Base-by-base conservation (phyloP, 64 coral and sea anemone genomes). In the Porites lutea region DNA sequence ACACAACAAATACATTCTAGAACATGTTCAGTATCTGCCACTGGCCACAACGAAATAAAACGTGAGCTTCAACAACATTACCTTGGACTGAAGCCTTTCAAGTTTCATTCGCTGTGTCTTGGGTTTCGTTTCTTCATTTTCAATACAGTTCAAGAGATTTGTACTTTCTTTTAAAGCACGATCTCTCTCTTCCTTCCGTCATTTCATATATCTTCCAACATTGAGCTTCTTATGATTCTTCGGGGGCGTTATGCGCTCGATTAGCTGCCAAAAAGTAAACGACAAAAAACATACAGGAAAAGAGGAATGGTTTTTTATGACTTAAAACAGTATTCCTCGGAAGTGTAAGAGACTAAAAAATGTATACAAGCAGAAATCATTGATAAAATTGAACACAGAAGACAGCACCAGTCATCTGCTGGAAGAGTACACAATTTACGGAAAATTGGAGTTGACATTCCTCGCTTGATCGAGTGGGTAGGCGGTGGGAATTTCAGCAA, bases 181-280 rank as follows among this genome's bases (percentile, higher is more conserved):
- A 76, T 52, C 74, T 76, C 52, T 44, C 74, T 76, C 74, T 76
- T 76, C 74, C 74, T 76, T 76, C 37, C 74, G 46, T 76, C 48
- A 45, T 76, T 76, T 76, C 74, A 76, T 76, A 20, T 73, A 51
- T 76, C 74, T 76, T 76, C 74, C 74, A 52, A 76, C 74, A 76
- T 76, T 48, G 48, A 76, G 52, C n/a, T n/a, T n/a, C n/a, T n/a
- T n/a, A n/a, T n/a, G n/a, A n/a, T n/a, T n/a, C n/a, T n/a, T n/a
- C n/a, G 48, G 74, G 52, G 74, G 74, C 48, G 52, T 77, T n/a
- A n/a, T n/a, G n/a, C n/a, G n/a, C n/a, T n/a, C n/a, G n/a, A n/a
- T n/a, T n/a, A n/a, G n/a, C n/a, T n/a, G n/a, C n/a, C n/a, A n/a
- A n/a, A 77, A 77, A 77, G 47, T 53, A 18, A 16, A 77, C 50